Evolutionary conservation across 2,113 vertebrate species (phyloP).

Genomic region (Centropristis striata): DNA sequence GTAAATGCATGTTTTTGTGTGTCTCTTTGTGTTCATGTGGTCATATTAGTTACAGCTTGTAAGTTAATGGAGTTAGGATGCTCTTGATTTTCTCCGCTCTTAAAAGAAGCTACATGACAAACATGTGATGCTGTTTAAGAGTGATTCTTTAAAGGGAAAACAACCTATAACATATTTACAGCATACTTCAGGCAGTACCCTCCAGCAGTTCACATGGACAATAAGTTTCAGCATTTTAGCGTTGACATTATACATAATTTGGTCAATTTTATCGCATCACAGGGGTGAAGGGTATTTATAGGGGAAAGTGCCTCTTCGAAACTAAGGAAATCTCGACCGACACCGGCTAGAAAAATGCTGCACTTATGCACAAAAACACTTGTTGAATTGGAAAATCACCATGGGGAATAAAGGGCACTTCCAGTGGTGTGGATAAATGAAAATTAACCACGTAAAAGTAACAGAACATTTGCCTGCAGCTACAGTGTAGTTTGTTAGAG

Average conservation of each 20-base stretch:
- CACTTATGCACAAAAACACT: background rate
- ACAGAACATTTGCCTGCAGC: constrained; percentile 11
- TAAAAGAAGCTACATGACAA: constrained; percentile 16
- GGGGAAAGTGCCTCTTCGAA: no score
- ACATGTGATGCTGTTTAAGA: constrained; percentile 7
- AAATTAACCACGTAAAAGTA: background rate
- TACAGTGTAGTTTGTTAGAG: background rate
- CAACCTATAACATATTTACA: background rate
- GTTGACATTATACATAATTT: background rate
- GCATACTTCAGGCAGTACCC: background rate
- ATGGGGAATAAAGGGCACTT: background rate
- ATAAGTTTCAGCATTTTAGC: no score
- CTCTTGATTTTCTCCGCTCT: constrained; percentile 31
- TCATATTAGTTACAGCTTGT: constrained; percentile 13
- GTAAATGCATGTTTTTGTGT: background rate
- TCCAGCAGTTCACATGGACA: background rate
- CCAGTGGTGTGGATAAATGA: background rate
- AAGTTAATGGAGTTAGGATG: constrained; percentile 14
- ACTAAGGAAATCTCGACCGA: background rate
- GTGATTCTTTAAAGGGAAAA: background rate
- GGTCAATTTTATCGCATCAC: background rate
- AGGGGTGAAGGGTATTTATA: no score
- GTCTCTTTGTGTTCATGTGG: background rate
- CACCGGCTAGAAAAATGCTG: background rate
- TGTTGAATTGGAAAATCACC: constrained; percentile 3